Base-by-base conservation (phyloP, 2,888 invertebrate genomes). In the Oscheius myriophilus region DNA sequence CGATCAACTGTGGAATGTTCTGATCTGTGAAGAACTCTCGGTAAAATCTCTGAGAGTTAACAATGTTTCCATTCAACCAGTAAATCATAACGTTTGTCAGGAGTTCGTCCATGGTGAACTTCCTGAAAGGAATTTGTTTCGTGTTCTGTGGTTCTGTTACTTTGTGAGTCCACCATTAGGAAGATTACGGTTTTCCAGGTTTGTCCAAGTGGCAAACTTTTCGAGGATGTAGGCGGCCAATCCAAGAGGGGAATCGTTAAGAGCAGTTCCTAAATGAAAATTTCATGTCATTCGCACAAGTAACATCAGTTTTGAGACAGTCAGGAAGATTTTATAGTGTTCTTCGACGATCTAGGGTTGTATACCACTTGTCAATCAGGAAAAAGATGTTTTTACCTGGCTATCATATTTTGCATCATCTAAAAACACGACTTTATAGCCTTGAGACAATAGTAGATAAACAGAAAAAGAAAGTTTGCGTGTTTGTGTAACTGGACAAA, bases 221-320 rank as follows among this genome's bases (percentile, higher is more conserved):
- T 96, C 95, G 14, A 96, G 87, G 63, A 95, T 92, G 83, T 95
- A 96, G 0, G 93, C 93, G 0, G 94, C 94, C 69, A 96, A 87
- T 0, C 94, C 95, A 0, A 92, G 90, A 0, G 96, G 95, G 0
- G 92, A 92, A 78, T 93, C 92, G 21, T 90, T 88, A 42, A 94
- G 87, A 0, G 89, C 91, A 0, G 90, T 89, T 23, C 93, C 92
- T 92, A 73, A 26, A 73, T 33, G n/a, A 39, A n/a, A 21, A 49
- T 46, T 45, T 16, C 12, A 11, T 25, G 55, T 26, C 4, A 3
- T 7, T n/a, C 6, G 23, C 33, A 18, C 2, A n/a, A n/a, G n/a
- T n/a, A n/a, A n/a, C n/a, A n/a, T n/a, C n/a, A n/a, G n/a, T n/a
- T n/a, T n/a, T n/a, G n/a, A n/a, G n/a, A n/a, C n/a, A n/a, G n/a